Percentiles rank a stretch among this genome's conserved stretches.
These are phyloP conservation scores for Diadromus collaris DNA, from an alignment of 2,888 invertebrate genomes.

Conservation along the genomic window DNA sequence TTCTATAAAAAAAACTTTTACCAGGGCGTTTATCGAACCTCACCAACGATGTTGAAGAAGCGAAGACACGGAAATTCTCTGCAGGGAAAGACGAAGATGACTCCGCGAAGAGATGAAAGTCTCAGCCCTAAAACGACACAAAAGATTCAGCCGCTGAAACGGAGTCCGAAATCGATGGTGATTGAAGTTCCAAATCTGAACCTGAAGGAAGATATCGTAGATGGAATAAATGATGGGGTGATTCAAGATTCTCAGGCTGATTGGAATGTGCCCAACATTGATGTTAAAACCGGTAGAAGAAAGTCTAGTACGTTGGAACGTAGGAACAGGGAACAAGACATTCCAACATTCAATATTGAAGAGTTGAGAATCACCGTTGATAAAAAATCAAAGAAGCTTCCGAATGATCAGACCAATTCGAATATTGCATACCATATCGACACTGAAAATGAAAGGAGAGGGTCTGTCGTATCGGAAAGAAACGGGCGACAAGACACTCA, in stretches of 20 bases:
- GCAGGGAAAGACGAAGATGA: slow-evolving; percentile 5
- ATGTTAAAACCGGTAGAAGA: background rate
- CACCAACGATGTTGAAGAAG: slow-evolving; percentile 1
- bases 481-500: background rate
- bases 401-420: no score
- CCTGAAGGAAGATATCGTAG: slow-evolving; percentile 11
- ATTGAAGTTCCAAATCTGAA: slow-evolving; percentile 21
- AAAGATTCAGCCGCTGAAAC: background rate
- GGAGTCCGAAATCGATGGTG: background rate
- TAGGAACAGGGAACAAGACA: background rate
- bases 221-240: background rate
- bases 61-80: slow-evolving; percentile 10
- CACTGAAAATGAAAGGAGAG: no score
- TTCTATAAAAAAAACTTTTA: no score
- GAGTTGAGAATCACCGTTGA: background rate
- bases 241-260: background rate
- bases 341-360: background rate
- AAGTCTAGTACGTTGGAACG: background rate
- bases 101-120: slow-evolving; percentile 4
- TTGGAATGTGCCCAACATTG: background rate
- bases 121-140: background rate
- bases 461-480: no score
- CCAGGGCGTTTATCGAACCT: background rate
- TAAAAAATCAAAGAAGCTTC: background rate
- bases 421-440: no score